Conservation (phyloP, 2,113 vertebrate species). For the Grus americana region DNA sequence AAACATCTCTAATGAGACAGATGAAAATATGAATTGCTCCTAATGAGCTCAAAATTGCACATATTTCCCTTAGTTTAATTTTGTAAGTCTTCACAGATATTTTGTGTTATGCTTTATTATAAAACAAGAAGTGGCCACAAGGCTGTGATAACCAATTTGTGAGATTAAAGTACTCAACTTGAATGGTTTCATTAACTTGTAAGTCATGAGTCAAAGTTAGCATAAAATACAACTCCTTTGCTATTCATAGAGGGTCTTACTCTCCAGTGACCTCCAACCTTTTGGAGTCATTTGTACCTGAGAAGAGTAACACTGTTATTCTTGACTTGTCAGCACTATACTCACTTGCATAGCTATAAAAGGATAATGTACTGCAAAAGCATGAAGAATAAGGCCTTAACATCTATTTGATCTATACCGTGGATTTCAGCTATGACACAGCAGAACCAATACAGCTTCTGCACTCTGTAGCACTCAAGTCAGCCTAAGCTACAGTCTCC, state of each 20-base stretch:
- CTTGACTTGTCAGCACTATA: not conserved
- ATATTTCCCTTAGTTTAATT: slow-evolving; percentile 77
- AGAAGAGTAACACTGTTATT: not conserved
- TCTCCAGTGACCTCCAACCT: slow-evolving; percentile 1
- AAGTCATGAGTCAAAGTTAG: slow-evolving; percentile 70
- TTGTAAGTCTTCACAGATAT: slow-evolving; percentile 78
- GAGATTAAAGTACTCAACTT: slow-evolving; percentile 79
- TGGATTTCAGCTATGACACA: not conserved
- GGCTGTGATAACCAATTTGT: slow-evolving; percentile 82
- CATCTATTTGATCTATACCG: too few species aligned
- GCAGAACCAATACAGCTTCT: not conserved
- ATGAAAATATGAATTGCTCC: slow-evolving; percentile 80
- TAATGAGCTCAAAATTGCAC: slow-evolving; percentile 79
- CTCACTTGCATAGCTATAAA: not conserved
- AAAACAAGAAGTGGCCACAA: slow-evolving; percentile 81
- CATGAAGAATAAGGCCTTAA: not conserved
- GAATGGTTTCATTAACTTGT: slow-evolving; percentile 79
- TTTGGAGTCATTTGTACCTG: slow-evolving; percentile 18
- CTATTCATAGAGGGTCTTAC: slow-evolving; percentile 36
- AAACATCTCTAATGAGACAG: slow-evolving; percentile 79
- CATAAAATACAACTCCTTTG: slow-evolving; percentile 65
- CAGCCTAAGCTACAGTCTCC: not conserved
- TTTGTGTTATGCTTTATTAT: slow-evolving; percentile 80
- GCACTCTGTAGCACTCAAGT: accelerated
- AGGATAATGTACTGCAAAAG: not conserved